Percentiles rank a stretch among this genome's conserved stretches.
phyloP scores from a whole-genome alignment of 2,888 invertebrate genomes.

The Amphipyra tragopoginis region DNA sequence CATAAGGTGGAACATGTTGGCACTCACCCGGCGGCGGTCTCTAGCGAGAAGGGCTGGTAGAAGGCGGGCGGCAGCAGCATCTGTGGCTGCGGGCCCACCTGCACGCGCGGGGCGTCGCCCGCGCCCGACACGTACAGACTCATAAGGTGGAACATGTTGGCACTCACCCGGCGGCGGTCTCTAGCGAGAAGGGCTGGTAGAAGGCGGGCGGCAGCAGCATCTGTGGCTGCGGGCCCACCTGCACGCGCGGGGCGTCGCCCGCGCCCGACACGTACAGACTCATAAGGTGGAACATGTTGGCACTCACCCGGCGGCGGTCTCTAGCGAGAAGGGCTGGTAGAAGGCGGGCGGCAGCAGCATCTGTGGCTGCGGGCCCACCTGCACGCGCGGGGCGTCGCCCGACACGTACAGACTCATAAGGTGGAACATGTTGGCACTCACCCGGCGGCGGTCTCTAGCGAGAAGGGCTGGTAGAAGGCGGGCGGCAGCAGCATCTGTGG shows the following conservation, averaged over 20 bases:
- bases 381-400: conserved; percentile 74
- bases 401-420: conserved; percentile 89
- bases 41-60: conserved; percentile 92
- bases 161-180: conserved; percentile 93
- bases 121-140: conserved; percentile 91
- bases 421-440: conserved; percentile 70
- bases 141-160: neutral
- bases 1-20: neutral
- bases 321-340: conserved; percentile 92
- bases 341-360: conserved; percentile 91
- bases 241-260: conserved; percentile 74
- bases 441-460: conserved; percentile 93
- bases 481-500: conserved; percentile 89
- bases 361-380: conserved; percentile 77
- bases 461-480: conserved; percentile 92
- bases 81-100: conserved; percentile 77
- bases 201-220: conserved; percentile 91
- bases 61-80: conserved; percentile 91
- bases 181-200: conserved; percentile 92
- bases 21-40: conserved; percentile 93
- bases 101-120: conserved; percentile 74
- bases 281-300: neutral
- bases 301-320: conserved; percentile 93
- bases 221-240: conserved; percentile 77
- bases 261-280: conserved; percentile 91